phyloP scores from a whole-genome alignment of 53 echinoderm and acorn worm species.

The Hippasteria phrygiana region DNA sequence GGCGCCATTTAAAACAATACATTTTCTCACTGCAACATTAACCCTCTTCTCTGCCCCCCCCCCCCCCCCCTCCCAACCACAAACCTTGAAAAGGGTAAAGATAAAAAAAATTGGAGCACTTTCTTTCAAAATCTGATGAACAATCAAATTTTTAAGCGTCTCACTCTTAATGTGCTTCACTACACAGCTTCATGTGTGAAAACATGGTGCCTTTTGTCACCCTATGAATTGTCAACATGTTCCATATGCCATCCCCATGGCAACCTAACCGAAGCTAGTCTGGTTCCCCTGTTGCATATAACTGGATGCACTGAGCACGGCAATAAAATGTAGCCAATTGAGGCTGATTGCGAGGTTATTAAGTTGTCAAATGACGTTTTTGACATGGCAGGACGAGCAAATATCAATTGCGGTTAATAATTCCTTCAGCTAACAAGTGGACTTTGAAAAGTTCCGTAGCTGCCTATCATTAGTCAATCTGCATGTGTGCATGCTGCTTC shows the following conservation, averaged over 20 bases:
- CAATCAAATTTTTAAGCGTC: too few species aligned
- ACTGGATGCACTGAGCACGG: neutral
- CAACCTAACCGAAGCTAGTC: constrained; percentile 29
- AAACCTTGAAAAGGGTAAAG: too few species aligned
- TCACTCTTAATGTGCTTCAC: too few species aligned
- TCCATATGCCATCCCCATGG: constrained; percentile 31
- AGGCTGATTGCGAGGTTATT: neutral
- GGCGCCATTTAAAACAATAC: too few species aligned
- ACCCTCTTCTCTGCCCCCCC: too few species aligned
- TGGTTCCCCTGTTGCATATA: neutral
- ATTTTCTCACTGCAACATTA: too few species aligned
- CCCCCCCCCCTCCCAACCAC: too few species aligned
- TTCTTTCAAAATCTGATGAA: neutral
- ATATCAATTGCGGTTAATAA: constrained; percentile 3
- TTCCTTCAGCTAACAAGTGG: neutral
- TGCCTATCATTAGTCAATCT: neutral
- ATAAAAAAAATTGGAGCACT: neutral
- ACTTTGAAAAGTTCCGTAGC: constrained; percentile 6
- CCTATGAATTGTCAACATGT: constrained; percentile 11
- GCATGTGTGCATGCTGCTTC: neutral
- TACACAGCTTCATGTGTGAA: neutral
- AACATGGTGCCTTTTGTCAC: too few species aligned
- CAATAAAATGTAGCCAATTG: neutral
- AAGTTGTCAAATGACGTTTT: constrained; percentile 9
- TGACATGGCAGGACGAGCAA: neutral